phyloP scores from a whole-genome alignment of 2,113 vertebrate species.

The Tenebrosternarchus preto region DNA sequence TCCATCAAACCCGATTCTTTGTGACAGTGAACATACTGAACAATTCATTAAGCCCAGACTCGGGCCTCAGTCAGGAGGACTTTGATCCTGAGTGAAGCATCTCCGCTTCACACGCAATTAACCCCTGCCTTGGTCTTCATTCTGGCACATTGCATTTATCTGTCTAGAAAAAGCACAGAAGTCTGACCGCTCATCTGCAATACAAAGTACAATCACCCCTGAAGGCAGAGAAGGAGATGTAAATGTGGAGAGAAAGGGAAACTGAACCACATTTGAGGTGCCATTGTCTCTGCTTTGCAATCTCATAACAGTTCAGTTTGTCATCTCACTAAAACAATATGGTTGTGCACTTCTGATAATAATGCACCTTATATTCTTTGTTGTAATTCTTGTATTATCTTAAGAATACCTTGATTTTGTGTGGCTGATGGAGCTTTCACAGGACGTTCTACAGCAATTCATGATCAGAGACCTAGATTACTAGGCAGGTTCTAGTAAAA shows the following conservation, averaged over 20 bases:
- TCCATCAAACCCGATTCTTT: slow-evolving; percentile 41
- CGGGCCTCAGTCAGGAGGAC: slow-evolving; percentile 24
- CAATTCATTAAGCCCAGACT: slow-evolving; percentile 42
- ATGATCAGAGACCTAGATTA: not conserved
- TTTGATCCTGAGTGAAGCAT: slow-evolving; percentile 29
- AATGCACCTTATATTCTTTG: slow-evolving; percentile 14
- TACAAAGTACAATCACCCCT: slow-evolving; percentile 44
- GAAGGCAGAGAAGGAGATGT: slow-evolving; percentile 5
- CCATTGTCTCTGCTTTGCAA: slow-evolving; percentile 36
- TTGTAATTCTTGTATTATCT: not conserved
- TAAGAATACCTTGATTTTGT: slow-evolving; percentile 7
- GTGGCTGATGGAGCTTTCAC: not conserved
- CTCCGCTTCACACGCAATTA: slow-evolving; percentile 49
- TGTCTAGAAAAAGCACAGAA: slow-evolving; percentile 29
- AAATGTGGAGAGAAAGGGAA: slow-evolving; percentile 18
- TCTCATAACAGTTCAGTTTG: slow-evolving; percentile 53
- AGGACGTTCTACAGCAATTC: slow-evolving; percentile 13
- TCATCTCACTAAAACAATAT: slow-evolving; percentile 32
- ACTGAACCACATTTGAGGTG: slow-evolving; percentile 39
- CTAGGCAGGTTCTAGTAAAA: not conserved
- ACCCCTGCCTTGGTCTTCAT: slow-evolving; percentile 36
- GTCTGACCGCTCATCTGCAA: slow-evolving; percentile 21
- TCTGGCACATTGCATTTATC: slow-evolving; percentile 34
- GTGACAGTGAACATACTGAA: slow-evolving; percentile 44
- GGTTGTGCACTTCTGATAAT: not conserved